Percentiles rank a stretch among this genome's conserved stretches.
phyloP scores from a whole-genome alignment of 2,113 vertebrate species.

The Cricetomys ansorgei region DNA sequence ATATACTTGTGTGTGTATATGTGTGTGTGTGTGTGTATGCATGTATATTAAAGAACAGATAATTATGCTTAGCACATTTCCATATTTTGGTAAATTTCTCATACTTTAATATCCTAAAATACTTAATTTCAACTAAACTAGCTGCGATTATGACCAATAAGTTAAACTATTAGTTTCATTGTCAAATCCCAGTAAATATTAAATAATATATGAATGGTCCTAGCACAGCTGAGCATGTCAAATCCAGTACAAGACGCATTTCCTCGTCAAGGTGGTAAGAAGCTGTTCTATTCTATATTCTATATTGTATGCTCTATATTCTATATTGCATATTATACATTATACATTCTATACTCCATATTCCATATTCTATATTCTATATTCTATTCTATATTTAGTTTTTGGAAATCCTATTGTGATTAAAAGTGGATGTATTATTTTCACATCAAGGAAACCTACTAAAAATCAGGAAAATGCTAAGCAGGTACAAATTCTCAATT shows the following conservation, averaged over 20 bases:
- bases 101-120: background rate
- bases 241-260: background rate
- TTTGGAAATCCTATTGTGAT: constrained; percentile 18
- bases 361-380: too few relatives aligned
- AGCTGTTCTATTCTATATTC: background rate
- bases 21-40: too few relatives aligned
- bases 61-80: background rate
- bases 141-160: background rate
- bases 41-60: background rate
- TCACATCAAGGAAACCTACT: constrained; percentile 6
- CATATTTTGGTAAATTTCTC: background rate
- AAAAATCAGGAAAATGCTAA: background rate
- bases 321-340: too few relatives aligned
- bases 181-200: background rate
- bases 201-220: background rate
- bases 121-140: background rate
- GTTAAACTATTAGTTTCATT: constrained; percentile 3
- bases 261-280: background rate
- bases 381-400: too few relatives aligned
- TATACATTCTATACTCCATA: too few relatives aligned
- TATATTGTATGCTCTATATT: too few relatives aligned
- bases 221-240: background rate
- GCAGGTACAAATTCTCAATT: background rate
- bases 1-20: too few relatives aligned
- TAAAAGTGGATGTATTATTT: constrained; percentile 15